Evolutionary conservation across 64 coral and sea anemone species (phyloP).

Genomic region (Dendrophyllia cribrosa): DNA sequence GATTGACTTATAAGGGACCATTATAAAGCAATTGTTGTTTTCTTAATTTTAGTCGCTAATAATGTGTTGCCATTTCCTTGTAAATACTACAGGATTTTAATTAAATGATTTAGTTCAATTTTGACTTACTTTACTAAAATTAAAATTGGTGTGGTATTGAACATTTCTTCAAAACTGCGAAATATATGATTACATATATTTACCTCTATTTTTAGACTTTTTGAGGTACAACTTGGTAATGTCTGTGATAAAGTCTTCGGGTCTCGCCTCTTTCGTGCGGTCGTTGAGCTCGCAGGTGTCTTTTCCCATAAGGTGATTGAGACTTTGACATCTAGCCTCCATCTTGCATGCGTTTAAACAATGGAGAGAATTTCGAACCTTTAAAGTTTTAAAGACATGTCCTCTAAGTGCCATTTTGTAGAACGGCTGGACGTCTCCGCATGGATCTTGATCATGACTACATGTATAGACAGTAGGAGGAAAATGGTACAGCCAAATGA

Average conservation of each 20-base stretch:
- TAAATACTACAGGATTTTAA: too few species aligned
- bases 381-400: neutral
- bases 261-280: neutral
- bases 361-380: neutral
- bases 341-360: neutral
- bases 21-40: too few species aligned
- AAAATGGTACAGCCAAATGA: neutral
- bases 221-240: neutral
- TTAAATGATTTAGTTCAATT: too few species aligned
- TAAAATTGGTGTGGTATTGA: too few species aligned
- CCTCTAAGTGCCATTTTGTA: neutral
- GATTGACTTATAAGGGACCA: too few species aligned
- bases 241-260: neutral
- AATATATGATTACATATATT: too few species aligned
- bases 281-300: neutral
- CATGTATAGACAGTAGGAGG: neutral
- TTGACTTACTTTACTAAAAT: too few species aligned
- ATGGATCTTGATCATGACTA: neutral
- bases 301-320: neutral
- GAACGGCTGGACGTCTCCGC: neutral
- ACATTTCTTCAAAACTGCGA: too few species aligned
- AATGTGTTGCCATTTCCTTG: too few species aligned
- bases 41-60: too few species aligned
- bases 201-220: neutral
- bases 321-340: neutral